Evolutionary conservation across 1,140 invertebrate species (phyloP).

Genomic region (Potamilus streckersoni): DNA sequence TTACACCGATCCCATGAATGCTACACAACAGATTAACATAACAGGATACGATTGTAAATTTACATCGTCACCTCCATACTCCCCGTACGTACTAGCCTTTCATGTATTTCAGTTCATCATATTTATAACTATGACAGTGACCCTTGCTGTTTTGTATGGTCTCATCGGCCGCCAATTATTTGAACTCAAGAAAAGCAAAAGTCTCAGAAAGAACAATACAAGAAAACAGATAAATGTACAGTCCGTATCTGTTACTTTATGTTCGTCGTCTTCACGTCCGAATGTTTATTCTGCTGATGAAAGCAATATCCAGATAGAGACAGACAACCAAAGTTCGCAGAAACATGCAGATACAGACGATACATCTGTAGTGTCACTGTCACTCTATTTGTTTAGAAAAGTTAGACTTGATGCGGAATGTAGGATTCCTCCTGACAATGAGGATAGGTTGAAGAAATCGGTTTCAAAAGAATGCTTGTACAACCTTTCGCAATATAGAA

Average conservation of each 20-base stretch:
- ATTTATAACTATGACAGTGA: slow-evolving; percentile 12
- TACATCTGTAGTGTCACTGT: too few species aligned
- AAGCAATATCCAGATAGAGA: neutral
- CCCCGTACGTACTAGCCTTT: slow-evolving; percentile 7
- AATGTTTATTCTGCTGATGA: neutral
- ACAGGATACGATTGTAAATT: slow-evolving; percentile 21
- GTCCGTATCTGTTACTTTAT: neutral
- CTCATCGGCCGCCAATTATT: slow-evolving; percentile 21
- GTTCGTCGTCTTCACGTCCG: slow-evolving; percentile 7
- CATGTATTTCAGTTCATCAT: slow-evolving; percentile 16
- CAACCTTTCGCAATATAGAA: too few species aligned
- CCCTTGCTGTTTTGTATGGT: slow-evolving; percentile 13
- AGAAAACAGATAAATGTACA: too few species aligned
- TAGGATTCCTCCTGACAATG: too few species aligned
- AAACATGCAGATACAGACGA: neutral
- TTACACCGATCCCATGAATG: slow-evolving; percentile 2
- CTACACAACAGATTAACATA: neutral
- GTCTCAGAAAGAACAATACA: too few species aligned
- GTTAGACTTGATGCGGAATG: too few species aligned
- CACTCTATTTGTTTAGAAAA: too few species aligned
- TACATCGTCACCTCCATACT: neutral
- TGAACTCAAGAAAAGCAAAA: slow-evolving; percentile 16
- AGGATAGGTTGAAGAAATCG: too few species aligned
- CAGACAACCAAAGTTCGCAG: neutral
- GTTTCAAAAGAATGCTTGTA: too few species aligned